These are phyloP conservation scores for Podabrus alpinus DNA, from an alignment of 2,888 invertebrate genomes.

Conservation along the genomic window DNA sequence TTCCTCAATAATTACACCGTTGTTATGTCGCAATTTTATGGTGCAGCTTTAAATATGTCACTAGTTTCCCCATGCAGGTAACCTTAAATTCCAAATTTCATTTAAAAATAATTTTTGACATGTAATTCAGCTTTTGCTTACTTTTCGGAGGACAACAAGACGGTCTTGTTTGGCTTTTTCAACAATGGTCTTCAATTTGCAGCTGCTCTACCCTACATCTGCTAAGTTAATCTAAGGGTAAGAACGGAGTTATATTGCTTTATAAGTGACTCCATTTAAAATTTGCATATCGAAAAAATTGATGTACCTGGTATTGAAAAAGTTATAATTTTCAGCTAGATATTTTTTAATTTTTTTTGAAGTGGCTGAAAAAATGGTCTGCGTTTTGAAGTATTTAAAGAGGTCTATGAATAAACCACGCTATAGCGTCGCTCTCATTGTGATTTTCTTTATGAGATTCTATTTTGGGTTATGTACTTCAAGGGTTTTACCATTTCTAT, in stretches of 20 bases:
- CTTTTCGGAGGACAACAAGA: not conserved
- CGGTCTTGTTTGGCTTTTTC: not conserved
- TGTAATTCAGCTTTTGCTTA: not conserved
- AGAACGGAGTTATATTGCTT: not conserved
- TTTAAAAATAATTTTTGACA: not conserved
- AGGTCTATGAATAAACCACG: not conserved
- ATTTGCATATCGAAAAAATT: too few relatives aligned
- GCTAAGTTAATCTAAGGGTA: not conserved
- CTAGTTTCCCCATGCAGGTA: not conserved
- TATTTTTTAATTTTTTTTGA: not conserved
- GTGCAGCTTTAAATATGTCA: not conserved
- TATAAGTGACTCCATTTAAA: not conserved
- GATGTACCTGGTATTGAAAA: too few relatives aligned
- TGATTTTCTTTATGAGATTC: not conserved
- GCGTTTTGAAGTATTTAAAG: not conserved
- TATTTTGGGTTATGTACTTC: not conserved
- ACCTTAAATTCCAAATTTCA: too few relatives aligned
- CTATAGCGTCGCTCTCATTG: not conserved
- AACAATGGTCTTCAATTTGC: not conserved
- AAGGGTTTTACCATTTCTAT: not conserved
- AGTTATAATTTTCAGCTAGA: too few relatives aligned
- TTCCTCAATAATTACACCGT: not conserved
- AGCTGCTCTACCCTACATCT: constrained; percentile 1
- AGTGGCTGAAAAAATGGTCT: not conserved
- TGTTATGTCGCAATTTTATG: not conserved